Evolutionary conservation across 2,113 vertebrate genomes (phyloP).

Genomic region (Dryoscopus gambensis): DNA sequence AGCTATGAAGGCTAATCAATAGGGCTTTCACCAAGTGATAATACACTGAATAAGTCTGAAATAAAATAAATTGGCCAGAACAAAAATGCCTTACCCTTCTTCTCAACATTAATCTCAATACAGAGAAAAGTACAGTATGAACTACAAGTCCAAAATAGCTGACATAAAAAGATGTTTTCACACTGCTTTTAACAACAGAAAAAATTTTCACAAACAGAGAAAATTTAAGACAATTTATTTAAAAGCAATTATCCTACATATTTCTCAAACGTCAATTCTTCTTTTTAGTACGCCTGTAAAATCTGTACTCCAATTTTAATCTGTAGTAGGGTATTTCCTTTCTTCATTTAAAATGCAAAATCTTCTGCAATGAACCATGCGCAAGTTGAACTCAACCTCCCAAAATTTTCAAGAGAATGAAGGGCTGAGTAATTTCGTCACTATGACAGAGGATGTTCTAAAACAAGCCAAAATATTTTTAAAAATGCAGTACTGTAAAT

Average conservation of each 20-base stretch:
- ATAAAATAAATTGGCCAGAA: conserved; percentile 57
- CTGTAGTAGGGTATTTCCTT: background rate
- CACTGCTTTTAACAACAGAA: background rate
- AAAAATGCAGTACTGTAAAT: background rate
- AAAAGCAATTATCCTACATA: background rate
- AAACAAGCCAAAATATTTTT: background rate
- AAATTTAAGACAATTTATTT: background rate
- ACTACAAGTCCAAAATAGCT: background rate
- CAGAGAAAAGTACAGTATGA: conserved; percentile 10
- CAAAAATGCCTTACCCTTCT: conserved; percentile 44
- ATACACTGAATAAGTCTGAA: conserved; percentile 36
- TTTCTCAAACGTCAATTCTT: background rate
- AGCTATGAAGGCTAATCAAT: conserved; percentile 66
- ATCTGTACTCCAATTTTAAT: background rate
- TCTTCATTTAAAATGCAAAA: background rate
- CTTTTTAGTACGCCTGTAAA: background rate
- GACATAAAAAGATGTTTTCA: background rate
- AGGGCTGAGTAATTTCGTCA: background rate
- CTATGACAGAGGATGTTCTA: background rate
- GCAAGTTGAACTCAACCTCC: background rate
- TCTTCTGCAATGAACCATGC: background rate
- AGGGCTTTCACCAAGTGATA: conserved; percentile 58
- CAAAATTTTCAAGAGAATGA: background rate
- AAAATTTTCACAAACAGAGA: background rate
- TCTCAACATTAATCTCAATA: conserved; percentile 46